phyloP scores from a whole-genome alignment of 2,113 vertebrate species.

The Lethenteron reissneri region DNA sequence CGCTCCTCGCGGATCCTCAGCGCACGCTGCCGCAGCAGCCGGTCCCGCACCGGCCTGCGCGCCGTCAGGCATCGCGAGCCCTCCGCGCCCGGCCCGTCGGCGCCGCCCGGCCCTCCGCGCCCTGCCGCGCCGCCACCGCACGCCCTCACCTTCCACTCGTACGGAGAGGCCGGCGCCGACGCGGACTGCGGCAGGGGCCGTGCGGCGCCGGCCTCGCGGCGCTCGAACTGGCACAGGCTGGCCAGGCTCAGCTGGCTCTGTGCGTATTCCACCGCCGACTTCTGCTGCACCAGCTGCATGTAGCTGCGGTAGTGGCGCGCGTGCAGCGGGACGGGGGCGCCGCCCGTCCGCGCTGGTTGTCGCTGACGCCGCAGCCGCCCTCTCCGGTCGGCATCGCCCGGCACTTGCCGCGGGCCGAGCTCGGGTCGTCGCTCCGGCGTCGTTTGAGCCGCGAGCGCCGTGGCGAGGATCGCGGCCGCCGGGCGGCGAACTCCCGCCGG shows the following conservation, averaged over 20 bases:
- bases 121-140: constrained; percentile 77
- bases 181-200: constrained; percentile 28
- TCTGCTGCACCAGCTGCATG: constrained; percentile 84
- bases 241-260: constrained; percentile 77
- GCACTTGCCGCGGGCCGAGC: too few relatives aligned
- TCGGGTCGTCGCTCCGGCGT: too few relatives aligned
- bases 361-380: too few relatives aligned
- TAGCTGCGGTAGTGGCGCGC: constrained; percentile 88
- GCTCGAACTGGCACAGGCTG: constrained; percentile 32
- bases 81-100: constrained; percentile 64
- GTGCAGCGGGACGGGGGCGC: constrained; percentile 17
- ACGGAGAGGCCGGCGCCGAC: constrained; percentile 38
- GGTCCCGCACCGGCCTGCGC: constrained; percentile 73
- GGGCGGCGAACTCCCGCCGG: too few relatives aligned
- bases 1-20: constrained; percentile 89
- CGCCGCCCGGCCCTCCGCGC: constrained; percentile 65
- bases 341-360: not conserved
- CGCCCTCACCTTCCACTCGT: constrained; percentile 96
- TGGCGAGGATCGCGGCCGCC: too few relatives aligned
- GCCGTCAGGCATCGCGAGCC: constrained; percentile 85
- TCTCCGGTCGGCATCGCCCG: too few relatives aligned
- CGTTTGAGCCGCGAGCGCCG: too few relatives aligned
- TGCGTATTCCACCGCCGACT: constrained; percentile 65
- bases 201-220: not conserved
- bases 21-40: constrained; percentile 70